Conservation (phyloP, 2,113 vertebrate genomes). For the Pavo muticus region DNA sequence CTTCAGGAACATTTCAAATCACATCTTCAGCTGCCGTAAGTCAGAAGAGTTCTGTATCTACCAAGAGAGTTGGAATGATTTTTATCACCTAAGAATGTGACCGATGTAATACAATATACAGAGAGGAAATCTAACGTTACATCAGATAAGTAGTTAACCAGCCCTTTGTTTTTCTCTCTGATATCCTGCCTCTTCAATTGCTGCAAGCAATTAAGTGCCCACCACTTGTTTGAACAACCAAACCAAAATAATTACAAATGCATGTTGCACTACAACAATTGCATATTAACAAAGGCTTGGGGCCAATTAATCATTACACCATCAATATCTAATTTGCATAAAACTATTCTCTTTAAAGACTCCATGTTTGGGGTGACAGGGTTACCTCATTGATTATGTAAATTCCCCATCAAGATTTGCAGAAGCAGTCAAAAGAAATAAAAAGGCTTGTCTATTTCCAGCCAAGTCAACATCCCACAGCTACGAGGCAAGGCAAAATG, state of each 20-base stretch:
- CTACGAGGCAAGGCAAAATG: constrained; percentile 9
- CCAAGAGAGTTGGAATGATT: background rate
- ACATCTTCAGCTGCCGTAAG: background rate
- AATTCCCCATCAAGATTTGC: constrained; percentile 91
- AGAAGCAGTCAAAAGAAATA: constrained; percentile 89
- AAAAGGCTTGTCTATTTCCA: constrained; percentile 81
- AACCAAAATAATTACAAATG: constrained; percentile 91
- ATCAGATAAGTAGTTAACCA: constrained; percentile 49
- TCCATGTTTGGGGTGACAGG: constrained; percentile 93
- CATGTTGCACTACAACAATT: constrained; percentile 89
- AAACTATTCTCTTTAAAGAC: constrained; percentile 95
- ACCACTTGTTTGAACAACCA: constrained; percentile 88
- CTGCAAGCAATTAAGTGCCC: constrained; percentile 80
- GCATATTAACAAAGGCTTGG: constrained; percentile 95
- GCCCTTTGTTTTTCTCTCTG: constrained; percentile 60
- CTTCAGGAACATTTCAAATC: background rate
- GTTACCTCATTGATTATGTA: constrained; percentile 98
- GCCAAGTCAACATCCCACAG: constrained; percentile 79
- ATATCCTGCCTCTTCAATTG: constrained; percentile 67
- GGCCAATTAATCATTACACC: constrained; percentile 95
- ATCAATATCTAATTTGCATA: constrained; percentile 99
- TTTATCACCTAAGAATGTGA: constrained; percentile 5
- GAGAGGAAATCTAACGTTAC: constrained; percentile 9
- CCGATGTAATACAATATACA: background rate
- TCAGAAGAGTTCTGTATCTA: background rate